Conservation (phyloP, 2,113 vertebrate genomes). For the Macquaria australasica region DNA sequence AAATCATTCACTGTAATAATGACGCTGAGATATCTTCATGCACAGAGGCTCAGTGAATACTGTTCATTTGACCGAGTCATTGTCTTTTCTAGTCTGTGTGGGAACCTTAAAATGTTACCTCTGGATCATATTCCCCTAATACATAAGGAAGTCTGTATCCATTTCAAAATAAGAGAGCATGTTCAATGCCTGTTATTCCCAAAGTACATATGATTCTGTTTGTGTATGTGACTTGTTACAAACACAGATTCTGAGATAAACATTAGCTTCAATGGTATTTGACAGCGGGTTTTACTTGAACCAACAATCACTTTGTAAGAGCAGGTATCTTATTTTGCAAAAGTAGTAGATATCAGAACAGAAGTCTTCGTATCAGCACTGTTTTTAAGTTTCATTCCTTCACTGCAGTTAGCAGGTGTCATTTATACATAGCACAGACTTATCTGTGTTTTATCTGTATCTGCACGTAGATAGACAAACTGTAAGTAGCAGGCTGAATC, state of each 20-base stretch:
- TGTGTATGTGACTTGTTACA: conserved; percentile 31
- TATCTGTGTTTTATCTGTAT: not conserved
- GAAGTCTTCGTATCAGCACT: conserved; percentile 3
- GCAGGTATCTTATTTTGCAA: conserved; percentile 46
- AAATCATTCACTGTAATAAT: conserved; percentile 59
- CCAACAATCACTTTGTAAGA: conserved; percentile 49
- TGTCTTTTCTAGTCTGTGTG: not conserved
- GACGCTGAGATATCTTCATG: conserved; percentile 52
- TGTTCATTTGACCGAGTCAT: conserved; percentile 33
- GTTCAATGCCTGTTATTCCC: conserved; percentile 11
- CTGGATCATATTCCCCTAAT: not conserved
- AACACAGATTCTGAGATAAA: conserved; percentile 41
- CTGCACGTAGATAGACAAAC: conserved; percentile 21
- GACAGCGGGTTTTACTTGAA: conserved; percentile 40
- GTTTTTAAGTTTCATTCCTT: conserved; percentile 48
- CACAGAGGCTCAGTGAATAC: conserved; percentile 56
- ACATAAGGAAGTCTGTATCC: conserved; percentile 1
- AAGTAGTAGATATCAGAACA: conserved; percentile 18
- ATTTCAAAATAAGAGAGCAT: conserved; percentile 41
- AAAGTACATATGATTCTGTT: conserved; percentile 22
- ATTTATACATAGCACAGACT: conserved; percentile 29
- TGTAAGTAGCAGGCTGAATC: not conserved
- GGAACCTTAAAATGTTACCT: conserved; percentile 36
- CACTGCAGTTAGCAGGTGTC: conserved; percentile 28
- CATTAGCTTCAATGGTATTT: conserved; percentile 30